Percentiles rank a stretch among this genome's conserved stretches.
phyloP scores from a whole-genome alignment of 2,797 vertebrate species.

The Alcedo quadribrachys region DNA sequence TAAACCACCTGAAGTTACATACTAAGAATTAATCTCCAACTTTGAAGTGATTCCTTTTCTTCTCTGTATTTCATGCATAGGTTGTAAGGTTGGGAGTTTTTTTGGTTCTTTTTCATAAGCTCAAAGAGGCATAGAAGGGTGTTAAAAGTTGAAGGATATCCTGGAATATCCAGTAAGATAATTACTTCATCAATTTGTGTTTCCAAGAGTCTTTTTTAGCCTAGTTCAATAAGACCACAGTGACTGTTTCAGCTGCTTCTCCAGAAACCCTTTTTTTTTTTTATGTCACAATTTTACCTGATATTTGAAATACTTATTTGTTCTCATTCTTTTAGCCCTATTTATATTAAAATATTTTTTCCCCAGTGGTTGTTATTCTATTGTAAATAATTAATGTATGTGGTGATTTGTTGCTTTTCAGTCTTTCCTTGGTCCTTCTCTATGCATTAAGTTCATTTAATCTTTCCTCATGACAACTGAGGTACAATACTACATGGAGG shows the following conservation, averaged over 20 bases:
- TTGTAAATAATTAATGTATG: background rate
- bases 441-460: background rate
- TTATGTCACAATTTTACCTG: background rate
- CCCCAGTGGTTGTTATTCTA: background rate
- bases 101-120: background rate
- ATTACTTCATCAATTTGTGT: background rate
- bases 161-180: background rate
- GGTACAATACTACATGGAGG: background rate
- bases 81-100: background rate
- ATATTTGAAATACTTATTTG: background rate
- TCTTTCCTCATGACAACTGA: background rate
- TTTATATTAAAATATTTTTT: background rate
- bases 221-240: background rate
- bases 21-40: background rate
- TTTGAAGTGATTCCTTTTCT: background rate
- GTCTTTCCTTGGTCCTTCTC: background rate
- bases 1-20: background rate
- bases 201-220: background rate
- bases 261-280: background rate
- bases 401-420: background rate
- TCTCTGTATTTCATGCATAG: background rate
- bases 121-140: background rate
- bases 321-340: background rate
- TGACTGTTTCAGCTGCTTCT: background rate
- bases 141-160: background rate